Base-by-base conservation (phyloP, 2,888 invertebrate genomes). In the Euphydryas editha region DNA sequence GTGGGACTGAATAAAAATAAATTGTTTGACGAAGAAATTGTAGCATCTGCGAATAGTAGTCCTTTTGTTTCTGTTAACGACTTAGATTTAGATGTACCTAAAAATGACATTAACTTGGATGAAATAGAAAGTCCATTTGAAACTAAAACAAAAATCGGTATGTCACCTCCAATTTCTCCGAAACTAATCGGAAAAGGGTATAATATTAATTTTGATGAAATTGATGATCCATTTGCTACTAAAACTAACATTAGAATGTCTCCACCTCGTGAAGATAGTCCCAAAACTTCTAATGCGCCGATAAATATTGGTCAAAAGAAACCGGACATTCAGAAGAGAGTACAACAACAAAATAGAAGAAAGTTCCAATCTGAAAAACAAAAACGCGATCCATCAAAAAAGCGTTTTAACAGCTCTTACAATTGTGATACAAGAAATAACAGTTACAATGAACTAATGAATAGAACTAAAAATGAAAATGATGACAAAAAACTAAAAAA, bases 171-270 rank as follows among this genome's bases (percentile, higher is more conserved):
- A 18, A 68, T 67, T 47, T 89, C 89, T 20, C 88, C 88, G 7
- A 83, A 83, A 68, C 86, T 88, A 46, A 75, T 73, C 55, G 87
- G 87, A 21, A 88, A 81, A 74, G 90, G 88, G 24, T 90, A 90
- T 69, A 88, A 88, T 71, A 86, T 88, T 36, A 85, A 90, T 75
- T 90, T 91, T 73, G 90, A 90, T 76, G 87, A 89, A 51, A 82
- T 87, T 61, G 85, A 88, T 63, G 81, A 91, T 75, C 91, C 89
- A 42, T 92, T 91, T 78, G 85, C 83, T 15, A 88, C 85, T 4
- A 89, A 88, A 83, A 83, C 81, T 30, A 88, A 85, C 73, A 85
- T 89, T 18, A 80, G 86, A 62, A 65, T 77, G 64, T 88, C 90
- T 6, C 89, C 90, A 17, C 74, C 86, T 18, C 73, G 77, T 30